Base-by-base conservation (phyloP, 2,797 vertebrate genomes). In the Protosalanx chinensis region DNA sequence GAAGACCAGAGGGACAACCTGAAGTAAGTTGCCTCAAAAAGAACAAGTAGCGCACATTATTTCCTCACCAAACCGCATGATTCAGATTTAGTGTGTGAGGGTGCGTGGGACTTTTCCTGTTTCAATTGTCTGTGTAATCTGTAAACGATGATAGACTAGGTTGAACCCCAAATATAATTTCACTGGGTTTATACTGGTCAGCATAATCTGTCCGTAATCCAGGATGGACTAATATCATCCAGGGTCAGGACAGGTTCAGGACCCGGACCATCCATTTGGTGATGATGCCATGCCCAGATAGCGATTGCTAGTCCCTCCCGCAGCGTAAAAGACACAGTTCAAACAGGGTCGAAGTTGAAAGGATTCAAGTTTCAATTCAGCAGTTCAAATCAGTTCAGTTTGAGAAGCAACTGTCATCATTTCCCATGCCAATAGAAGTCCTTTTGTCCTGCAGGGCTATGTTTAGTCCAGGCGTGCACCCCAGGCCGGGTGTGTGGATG, bases 61-160 rank as follows among this genome's bases (percentile, higher is more conserved):
- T 46, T 46, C 41, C 41, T 46, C 13, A 46, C 41, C 13, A 13
- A 41, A 10, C 8, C 37, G 12, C 41, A 46, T 46, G 41, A 2
- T 46, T 46, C 13, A 46, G 41, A 46, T 27, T 27, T 46, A 46
- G 41, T 3, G 10, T 41, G 37, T 12, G 0, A 3, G 8, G 37
- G 37, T 41, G 37, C 7, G 8, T 41, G 41, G 41, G 41, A 46
- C 41, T 46, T 13, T 46, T 13, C 12, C 12, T 46, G 10, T 46
- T 46, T 3, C 2, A 46, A 60, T 23, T 15, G 10, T 71, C 16
- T 33, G 53, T 71, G 27, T 69, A 75, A 83, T 83, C 80, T 37
- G 64, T 29, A 33, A 23, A 35, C 16, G 46, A 27, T 74, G n/a
- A 6, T 7, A 30, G 68, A 67, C 0, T 41, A 41, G 37, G 37